Conservation (phyloP, 2,113 vertebrate species). For the Gobius niger region DNA sequence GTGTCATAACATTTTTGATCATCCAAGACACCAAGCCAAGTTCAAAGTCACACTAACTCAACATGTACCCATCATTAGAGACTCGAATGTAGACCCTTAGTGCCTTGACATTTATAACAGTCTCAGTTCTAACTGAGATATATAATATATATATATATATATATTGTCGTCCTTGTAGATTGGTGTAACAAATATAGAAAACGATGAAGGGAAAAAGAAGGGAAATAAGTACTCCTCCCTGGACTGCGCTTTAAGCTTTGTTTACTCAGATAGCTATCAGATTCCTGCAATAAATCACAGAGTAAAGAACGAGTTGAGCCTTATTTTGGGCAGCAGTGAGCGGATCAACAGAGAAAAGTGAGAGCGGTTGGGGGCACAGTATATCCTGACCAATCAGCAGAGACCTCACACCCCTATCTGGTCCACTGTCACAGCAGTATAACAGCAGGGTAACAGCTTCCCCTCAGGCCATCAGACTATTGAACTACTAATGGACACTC, state of each 20-base stretch:
- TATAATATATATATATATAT: no score
- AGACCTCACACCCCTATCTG: background rate
- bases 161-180: no score
- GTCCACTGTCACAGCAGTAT: slow-evolving; percentile 2
- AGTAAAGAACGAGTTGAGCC: background rate
- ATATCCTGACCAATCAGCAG: background rate
- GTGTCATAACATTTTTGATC: no score
- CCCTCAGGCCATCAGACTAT: slow-evolving; percentile 3
- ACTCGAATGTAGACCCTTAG: no score
- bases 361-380: background rate
- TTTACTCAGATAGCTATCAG: background rate
- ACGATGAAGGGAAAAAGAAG: no score
- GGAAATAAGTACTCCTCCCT: background rate
- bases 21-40: no score
- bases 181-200: no score
- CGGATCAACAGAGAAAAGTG: background rate
- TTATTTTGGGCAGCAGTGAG: background rate
- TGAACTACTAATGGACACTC: slow-evolving; percentile 10
- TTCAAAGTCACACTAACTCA: no score
- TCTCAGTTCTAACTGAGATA: no score
- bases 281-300: background rate
- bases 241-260: background rate
- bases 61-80: no score
- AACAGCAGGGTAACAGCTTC: background rate
- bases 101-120: no score